Evolutionary conservation across 2,797 vertebrate genomes (phyloP), one percentile per base, ranked within the genome.

Genomic region (Coracias cyanogaster): DNA sequence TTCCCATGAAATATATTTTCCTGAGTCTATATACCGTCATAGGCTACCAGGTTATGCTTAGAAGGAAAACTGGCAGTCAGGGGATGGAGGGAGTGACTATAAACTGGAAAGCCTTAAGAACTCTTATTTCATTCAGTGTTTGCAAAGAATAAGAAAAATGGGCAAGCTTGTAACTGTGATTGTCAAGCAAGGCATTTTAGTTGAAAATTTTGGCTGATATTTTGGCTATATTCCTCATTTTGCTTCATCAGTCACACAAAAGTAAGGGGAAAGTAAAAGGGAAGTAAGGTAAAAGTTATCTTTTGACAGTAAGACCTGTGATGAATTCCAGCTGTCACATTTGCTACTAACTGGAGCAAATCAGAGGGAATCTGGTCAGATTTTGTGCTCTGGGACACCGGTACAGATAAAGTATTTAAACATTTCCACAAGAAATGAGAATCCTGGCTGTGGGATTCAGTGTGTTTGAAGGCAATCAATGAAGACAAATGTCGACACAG

Each of bases 401-500:
- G 6, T 66, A 8, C 15, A 52, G 25, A 6, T 29, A 20, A 3
- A 39, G 28, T 43, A 35, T 7, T 76, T 25, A 31, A 67, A 67
- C 3, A 13, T 39, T 84, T 78, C 35, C 26, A 13, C 31, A 39
- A 39, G 43, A 39, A 62, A 35, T 20, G 11, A 66, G 45, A 62
- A 73, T 43, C 33, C 21, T 37, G 48, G 13, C 10, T 67, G 14
- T 17, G 51, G 54, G 22, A 72, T 45, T 86, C 46, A 1, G 2
- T 58, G 29, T n/a, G 7, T 65, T 79, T 57, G 51, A 52, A 48
- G 51, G 43, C 28, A 52, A 9, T 52, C 39, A 49, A 69, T 46
- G 37, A 28, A 74, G 61, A 25, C 9, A 55, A 82, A 82, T 49
- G 28, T 26, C 2, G 6, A 55, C 15, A 10, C 0, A 0, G 28